A percentile compares a stretch with the other conserved stretches of the same genome.
Conservation (phyloP, 2,113 vertebrate genomes). For the Isichthys henryi region DNA sequence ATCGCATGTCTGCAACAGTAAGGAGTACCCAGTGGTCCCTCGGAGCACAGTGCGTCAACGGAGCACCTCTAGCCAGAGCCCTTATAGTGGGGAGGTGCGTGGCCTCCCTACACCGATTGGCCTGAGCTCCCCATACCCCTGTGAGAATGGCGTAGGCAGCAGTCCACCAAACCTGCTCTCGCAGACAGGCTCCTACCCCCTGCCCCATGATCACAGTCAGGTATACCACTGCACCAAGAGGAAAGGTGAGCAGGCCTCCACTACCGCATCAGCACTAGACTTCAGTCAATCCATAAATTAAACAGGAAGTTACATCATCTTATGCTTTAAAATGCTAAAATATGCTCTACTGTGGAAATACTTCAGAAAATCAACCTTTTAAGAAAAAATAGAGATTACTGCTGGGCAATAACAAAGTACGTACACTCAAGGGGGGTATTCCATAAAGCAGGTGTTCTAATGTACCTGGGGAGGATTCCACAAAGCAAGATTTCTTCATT, state of each 20-base stretch:
- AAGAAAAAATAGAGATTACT: background rate
- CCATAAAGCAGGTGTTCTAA: background rate
- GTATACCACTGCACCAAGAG: slow-evolving; percentile 85
- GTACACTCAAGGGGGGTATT: background rate
- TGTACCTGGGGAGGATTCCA: no score
- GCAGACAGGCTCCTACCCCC: slow-evolving; percentile 67
- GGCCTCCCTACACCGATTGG: slow-evolving; percentile 68
- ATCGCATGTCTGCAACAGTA: slow-evolving; percentile 51
- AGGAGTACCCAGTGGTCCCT: slow-evolving; percentile 87
- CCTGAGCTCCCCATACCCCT: slow-evolving; percentile 75
- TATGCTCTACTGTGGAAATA: background rate
- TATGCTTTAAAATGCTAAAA: background rate
- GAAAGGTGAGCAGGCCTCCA: slow-evolving; percentile 65
- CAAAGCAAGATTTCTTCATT: background rate
- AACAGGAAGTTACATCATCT: background rate
- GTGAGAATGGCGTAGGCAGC: slow-evolving; percentile 75
- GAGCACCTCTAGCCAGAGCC: slow-evolving; percentile 73
- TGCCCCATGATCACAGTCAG: slow-evolving; percentile 73
- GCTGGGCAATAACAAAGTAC: background rate
- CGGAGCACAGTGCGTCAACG: slow-evolving; percentile 83
- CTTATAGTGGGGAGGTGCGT: slow-evolving; percentile 69
- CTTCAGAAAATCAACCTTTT: background rate
- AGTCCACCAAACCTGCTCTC: slow-evolving; percentile 76
- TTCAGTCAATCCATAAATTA: background rate
- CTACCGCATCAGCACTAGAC: background rate